Conservation (phyloP, 2,113 vertebrate genomes). For the Pica pica region DNA sequence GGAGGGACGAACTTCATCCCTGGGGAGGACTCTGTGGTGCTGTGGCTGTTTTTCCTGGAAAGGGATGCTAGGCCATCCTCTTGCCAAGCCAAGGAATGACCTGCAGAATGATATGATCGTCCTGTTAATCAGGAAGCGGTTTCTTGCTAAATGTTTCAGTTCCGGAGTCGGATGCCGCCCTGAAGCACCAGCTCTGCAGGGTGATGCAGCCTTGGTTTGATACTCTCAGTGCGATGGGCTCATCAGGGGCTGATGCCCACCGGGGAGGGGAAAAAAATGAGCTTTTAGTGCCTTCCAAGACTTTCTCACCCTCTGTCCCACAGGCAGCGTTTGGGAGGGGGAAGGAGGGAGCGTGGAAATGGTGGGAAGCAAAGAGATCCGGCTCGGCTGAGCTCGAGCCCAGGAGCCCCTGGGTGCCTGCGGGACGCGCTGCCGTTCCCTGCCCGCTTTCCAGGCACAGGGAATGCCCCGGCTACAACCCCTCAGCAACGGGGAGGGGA, state of each 20-base stretch:
- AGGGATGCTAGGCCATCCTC: neutral
- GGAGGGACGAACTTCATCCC: neutral
- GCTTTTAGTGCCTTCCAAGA: neutral
- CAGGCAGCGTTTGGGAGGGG: neutral
- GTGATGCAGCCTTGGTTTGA: neutral
- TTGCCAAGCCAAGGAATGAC: neutral
- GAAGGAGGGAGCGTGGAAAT: neutral
- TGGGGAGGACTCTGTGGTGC: neutral
- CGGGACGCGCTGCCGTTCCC: neutral
- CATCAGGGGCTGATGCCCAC: neutral
- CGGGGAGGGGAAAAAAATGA: too few species aligned
- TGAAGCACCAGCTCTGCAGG: neutral
- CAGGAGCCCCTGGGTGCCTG: neutral
- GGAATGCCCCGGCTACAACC: neutral
- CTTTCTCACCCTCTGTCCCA: neutral
- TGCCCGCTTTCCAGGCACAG: accelerated
- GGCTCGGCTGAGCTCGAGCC: neutral
- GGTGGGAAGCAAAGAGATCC: neutral
- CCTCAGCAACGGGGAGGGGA: accelerated
- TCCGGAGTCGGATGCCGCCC: neutral
- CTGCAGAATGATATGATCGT: neutral
- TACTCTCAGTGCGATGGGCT: neutral
- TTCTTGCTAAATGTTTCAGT: neutral
- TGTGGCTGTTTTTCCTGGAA: neutral
- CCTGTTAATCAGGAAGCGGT: neutral